Conservation (phyloP, 2,888 invertebrate genomes). For the Acronicta aceris region DNA sequence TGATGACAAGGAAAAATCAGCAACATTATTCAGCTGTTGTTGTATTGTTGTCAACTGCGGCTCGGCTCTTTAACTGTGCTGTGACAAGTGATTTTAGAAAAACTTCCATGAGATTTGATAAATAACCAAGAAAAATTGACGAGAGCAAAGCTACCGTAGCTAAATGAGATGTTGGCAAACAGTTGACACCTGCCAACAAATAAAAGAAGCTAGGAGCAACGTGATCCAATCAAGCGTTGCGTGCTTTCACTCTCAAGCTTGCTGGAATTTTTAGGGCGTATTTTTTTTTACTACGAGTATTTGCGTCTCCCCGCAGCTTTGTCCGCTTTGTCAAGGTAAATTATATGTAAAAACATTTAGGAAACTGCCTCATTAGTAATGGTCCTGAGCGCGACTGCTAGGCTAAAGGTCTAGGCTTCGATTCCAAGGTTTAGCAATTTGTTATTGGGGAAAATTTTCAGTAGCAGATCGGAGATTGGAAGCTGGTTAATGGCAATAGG, state of each 20-base stretch:
- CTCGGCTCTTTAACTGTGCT: slow-evolving; percentile 1
- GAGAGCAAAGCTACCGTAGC: slow-evolving; percentile 60
- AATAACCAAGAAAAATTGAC: slow-evolving; percentile 60
- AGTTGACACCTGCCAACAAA: slow-evolving; percentile 73
- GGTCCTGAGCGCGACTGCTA: too few species aligned
- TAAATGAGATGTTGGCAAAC: slow-evolving; percentile 71
- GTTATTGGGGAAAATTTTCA: too few species aligned
- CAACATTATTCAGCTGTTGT: too few species aligned
- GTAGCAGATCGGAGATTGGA: too few species aligned
- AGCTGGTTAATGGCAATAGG: too few species aligned
- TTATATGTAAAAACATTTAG: too few species aligned
- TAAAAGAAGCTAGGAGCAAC: slow-evolving; percentile 70
- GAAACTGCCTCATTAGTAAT: too few species aligned
- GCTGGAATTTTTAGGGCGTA: slow-evolving; percentile 63
- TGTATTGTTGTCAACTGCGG: not conserved
- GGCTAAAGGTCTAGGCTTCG: too few species aligned
- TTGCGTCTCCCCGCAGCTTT: not conserved
- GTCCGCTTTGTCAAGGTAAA: not conserved
- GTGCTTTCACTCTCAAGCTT: slow-evolving; percentile 81
- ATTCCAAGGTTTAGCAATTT: too few species aligned
- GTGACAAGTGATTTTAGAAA: slow-evolving; percentile 18
- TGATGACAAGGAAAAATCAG: not conserved
- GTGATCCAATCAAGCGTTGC: slow-evolving; percentile 77
- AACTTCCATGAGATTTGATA: slow-evolving; percentile 14
- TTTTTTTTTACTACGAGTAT: slow-evolving; percentile 33